Base-by-base conservation (phyloP, 2,797 vertebrate genomes). In the Pseudopleuronectes americanus region DNA sequence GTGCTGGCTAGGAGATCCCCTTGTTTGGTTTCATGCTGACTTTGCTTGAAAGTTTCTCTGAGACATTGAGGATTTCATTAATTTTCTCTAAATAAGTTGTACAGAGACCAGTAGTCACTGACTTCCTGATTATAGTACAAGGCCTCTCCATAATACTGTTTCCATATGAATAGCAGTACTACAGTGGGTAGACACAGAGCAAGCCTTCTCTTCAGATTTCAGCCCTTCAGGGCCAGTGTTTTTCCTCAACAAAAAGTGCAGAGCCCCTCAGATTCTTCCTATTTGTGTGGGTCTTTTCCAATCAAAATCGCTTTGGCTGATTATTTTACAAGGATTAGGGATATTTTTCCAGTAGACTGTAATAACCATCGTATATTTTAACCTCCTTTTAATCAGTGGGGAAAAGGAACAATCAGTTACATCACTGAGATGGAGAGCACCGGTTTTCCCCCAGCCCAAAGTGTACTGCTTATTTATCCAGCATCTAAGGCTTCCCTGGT, bases 361-460 rank as follows among this genome's bases (percentile, higher is more conserved):
- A 93, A 92, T 85, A 87, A 86, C 75, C 77, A 68, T 68, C 43
- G 86, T 88, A 85, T 91, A 86, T 90, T 90, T 90, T 85, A 85
- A 88, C 86, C 91, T 92, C 80, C 86, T 92, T 94, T 91, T 95
- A 94, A 94, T 94, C 93, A 94, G 86, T 7, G 70, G 84, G 82
- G 81, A 89, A 90, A 91, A 88, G 83, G 85, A 92, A 91, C 85
- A 93, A 92, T 92, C 90, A 87, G 83, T 92, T 90, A 88, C 90
- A 90, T 89, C 89, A 82, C 80, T 74, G 78, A 68, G 79, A 79
- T 23, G 77, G 51, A 74, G 81, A 81, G 78, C 33, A 14, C 43
- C 7, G 77, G 57, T 54, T 71, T 65, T 45, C 38, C 71, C 77
- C 80, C 64, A 55, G 75, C 71, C 83, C 76, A 78, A 75, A 84